These are phyloP conservation scores for Brotula barbata DNA, from an alignment of 2,797 vertebrate genomes.

Conservation along the genomic window DNA sequence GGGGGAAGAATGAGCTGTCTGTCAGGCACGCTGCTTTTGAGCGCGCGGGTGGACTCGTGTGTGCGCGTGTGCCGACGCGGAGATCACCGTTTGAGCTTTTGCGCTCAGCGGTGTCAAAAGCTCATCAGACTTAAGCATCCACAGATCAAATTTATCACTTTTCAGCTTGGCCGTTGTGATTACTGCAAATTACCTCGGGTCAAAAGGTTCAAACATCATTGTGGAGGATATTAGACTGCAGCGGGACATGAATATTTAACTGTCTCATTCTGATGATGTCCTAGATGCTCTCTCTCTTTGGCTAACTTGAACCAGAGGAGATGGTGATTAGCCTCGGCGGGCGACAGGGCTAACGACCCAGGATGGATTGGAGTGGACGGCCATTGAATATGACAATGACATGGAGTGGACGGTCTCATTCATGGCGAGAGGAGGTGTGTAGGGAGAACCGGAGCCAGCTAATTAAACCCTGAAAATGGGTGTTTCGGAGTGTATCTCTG, in stretches of 20 bases:
- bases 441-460: constrained; percentile 2
- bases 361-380: constrained; percentile 71
- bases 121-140: constrained; percentile 50
- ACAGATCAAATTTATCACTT: constrained; percentile 57
- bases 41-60: background rate
- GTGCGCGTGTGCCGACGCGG: constrained; percentile 8
- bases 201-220: constrained; percentile 68
- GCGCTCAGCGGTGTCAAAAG: constrained; percentile 46
- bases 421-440: constrained; percentile 19
- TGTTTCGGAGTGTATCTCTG: background rate
- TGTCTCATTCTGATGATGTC: constrained; percentile 66
- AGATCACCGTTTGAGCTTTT: constrained; percentile 22
- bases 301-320: constrained; percentile 68
- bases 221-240: constrained; percentile 71
- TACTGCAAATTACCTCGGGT: constrained; percentile 65
- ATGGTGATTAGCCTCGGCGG: constrained; percentile 71
- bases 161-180: constrained; percentile 52
- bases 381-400: constrained; percentile 56
- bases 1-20: constrained; percentile 64
- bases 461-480: constrained; percentile 17
- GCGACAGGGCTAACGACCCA: constrained; percentile 67
- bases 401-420: constrained; percentile 43
- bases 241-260: constrained; percentile 78
- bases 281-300: constrained; percentile 47
- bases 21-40: constrained; percentile 37